Evolutionary conservation across 2,797 vertebrate species (phyloP).

Genomic region (Pangasius krempfi): DNA sequence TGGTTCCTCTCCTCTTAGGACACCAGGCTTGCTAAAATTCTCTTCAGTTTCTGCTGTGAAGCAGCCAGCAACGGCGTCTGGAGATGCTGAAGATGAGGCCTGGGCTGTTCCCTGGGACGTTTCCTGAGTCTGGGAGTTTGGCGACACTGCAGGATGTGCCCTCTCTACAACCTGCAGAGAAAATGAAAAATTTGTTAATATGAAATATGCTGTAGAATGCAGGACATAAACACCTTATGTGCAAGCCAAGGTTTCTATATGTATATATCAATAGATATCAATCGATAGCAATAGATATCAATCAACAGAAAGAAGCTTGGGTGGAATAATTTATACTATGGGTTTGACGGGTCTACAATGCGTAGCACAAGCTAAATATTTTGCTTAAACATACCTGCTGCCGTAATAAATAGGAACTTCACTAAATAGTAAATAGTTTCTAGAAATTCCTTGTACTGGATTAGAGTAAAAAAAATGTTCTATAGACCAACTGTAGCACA

Average conservation of each 20-base stretch:
- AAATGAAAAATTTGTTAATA: slow-evolving; percentile 18
- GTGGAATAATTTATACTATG: background rate
- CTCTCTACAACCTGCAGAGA: slow-evolving; percentile 36
- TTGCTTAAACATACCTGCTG: background rate
- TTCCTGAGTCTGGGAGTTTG: slow-evolving; percentile 10
- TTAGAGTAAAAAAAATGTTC: background rate
- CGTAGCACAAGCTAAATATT: background rate
- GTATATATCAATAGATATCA: background rate
- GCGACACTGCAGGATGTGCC: background rate
- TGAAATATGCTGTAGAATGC: background rate
- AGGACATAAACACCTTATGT: background rate
- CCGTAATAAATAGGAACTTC: background rate
- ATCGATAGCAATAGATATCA: too few species aligned
- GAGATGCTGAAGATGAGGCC: slow-evolving; percentile 26
- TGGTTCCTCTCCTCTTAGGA: background rate
- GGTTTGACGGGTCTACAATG: background rate
- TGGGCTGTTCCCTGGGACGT: slow-evolving; percentile 18
- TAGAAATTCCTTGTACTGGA: background rate
- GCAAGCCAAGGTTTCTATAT: background rate
- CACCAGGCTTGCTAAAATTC: slow-evolving; percentile 68
- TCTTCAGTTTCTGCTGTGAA: background rate
- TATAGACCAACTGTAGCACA: background rate
- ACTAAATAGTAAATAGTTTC: background rate
- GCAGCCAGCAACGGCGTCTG: background rate
- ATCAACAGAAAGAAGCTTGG: background rate